Base-by-base conservation (phyloP, 2,888 invertebrate species). In the Stenodera caucasica region DNA sequence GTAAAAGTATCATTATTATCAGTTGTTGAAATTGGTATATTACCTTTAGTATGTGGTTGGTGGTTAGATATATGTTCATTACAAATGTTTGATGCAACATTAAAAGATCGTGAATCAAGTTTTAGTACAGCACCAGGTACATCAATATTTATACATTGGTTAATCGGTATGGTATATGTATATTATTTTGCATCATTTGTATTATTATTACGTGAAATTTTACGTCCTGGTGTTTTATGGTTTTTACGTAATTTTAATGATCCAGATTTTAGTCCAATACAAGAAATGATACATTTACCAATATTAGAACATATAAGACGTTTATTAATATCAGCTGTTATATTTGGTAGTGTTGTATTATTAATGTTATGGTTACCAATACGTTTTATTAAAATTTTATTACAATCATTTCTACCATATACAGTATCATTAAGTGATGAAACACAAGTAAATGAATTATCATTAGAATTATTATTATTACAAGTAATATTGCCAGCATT, bases 101-200 rank as follows among this genome's bases (percentile, higher is more conserved):
- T 96, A 0, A 90, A 90, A 77, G 94, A 94, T 76, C 87, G 98
- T 37, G 91, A 96, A 78, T 85, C 88, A 0, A 94, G 93, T 65
- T 94, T 98, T 70, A 88, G 90, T 66, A 86, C 91, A 0, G 96
- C 97, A 0, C 98, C 98, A 0, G 96, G 96, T 71, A 97, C 98
- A 0, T 94, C 96, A 0, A 93, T 98, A 85, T 98, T 98, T 78
- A 91, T 99, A 57, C 98, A 99, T 79, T 99, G 99, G 99, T 87
- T 98, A 40, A 94, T 97, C 7, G 99, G 99, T 60, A 98, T 99
- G 97, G 93, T 94, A 32, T 99, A 97, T 77, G 97, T 99, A 12
- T 99, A 99, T 81, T 99, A 99, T 82, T 98, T 99, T 77, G 99
- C 98, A 7, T 97, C 97, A 0, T 98, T 96, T 77, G 93, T 98